Evolutionary conservation across 2,888 invertebrate species (phyloP).

Genomic region (Scotopteryx bipunctaria): DNA sequence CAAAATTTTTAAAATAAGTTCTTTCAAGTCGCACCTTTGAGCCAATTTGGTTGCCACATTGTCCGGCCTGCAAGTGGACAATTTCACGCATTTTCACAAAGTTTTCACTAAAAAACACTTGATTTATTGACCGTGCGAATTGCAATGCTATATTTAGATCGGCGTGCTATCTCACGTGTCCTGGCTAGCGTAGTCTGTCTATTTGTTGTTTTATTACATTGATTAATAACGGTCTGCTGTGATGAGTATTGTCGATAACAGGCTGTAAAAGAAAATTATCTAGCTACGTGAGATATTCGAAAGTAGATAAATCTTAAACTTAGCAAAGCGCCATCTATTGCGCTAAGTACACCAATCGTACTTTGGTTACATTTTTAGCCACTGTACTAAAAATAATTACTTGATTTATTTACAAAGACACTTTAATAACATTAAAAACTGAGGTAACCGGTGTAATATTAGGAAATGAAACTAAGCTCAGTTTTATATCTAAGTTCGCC

Average conservation of each 20-base stretch:
- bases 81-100: constrained; percentile 91
- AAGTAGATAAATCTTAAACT: constrained; percentile 5
- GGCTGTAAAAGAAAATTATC: constrained; percentile 13
- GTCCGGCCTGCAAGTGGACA: constrained; percentile 94
- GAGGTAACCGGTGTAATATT: too few species aligned
- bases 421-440: too few species aligned
- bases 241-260: constrained; percentile 7
- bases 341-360: too few species aligned
- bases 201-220: constrained; percentile 8
- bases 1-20: neutral
- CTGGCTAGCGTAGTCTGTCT: constrained; percentile 13
- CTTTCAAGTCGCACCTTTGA: constrained; percentile 86
- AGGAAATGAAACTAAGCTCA: too few species aligned
- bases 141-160: constrained; percentile 49
- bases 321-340: constrained; percentile 17
- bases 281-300: constrained; percentile 12
- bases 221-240: constrained; percentile 5
- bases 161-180: constrained; percentile 19
- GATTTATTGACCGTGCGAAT: constrained; percentile 34
- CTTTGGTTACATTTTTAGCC: neutral
- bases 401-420: too few species aligned
- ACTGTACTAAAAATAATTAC: neutral
- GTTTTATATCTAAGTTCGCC: too few species aligned
- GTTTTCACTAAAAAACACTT: constrained; percentile 46
- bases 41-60: constrained; percentile 96